Conservation (phyloP, 2,797 vertebrate genomes). For the Enteromius treurensis region DNA sequence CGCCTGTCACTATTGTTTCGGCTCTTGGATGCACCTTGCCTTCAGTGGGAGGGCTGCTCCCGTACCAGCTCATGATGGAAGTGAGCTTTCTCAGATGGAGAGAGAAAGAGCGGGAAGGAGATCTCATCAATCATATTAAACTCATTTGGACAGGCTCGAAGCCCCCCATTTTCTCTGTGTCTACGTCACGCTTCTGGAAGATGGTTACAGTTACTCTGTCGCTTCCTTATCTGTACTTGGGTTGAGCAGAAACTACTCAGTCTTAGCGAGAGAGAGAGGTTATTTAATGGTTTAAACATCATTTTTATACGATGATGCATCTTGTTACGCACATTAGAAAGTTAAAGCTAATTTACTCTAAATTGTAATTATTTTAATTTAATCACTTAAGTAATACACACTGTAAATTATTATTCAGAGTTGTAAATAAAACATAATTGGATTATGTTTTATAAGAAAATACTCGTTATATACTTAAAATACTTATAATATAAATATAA, state of each 20-base stretch:
- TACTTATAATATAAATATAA: too few species aligned
- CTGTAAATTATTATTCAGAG: neutral
- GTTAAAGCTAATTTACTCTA: neutral
- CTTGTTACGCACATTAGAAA: neutral
- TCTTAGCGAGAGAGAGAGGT: neutral
- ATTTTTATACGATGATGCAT: neutral
- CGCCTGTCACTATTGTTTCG: slow-evolving; percentile 65
- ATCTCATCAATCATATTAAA: slow-evolving; percentile 60
- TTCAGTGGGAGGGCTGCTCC: slow-evolving; percentile 43
- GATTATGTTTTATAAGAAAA: neutral
- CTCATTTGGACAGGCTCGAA: slow-evolving; percentile 47
- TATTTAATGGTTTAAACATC: neutral
- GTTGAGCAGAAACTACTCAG: neutral
- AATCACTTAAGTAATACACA: neutral
- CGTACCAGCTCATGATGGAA: slow-evolving; percentile 35
- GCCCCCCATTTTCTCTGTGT: neutral
- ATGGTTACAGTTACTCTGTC: slow-evolving; percentile 15
- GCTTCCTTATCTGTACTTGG: slow-evolving; percentile 27
- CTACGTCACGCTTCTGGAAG: slow-evolving; percentile 12
- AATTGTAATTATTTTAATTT: neutral
- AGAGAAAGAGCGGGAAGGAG: slow-evolving; percentile 24
- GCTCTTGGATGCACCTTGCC: slow-evolving; percentile 52
- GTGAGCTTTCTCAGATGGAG: slow-evolving; percentile 48
- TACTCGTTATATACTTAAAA: neutral
- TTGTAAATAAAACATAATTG: neutral